Conservation (phyloP, 2,888 invertebrate species). For the Nomada fucata region DNA sequence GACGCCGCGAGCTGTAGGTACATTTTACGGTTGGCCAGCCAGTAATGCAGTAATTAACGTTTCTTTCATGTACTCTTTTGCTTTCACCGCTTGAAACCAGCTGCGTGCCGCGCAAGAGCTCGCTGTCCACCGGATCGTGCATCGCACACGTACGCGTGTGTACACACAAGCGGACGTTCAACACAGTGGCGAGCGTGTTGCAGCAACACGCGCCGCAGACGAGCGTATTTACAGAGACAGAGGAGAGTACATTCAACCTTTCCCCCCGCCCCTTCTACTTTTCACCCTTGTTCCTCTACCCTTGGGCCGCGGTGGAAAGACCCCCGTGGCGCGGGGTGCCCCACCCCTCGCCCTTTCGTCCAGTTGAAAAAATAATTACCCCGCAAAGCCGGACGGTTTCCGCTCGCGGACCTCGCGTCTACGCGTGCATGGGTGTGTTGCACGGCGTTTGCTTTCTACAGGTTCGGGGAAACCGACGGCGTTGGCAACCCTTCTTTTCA, state of each 20-base stretch:
- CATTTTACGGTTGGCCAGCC: constrained; percentile 75
- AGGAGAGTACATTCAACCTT: constrained; percentile 62
- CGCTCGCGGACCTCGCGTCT: constrained; percentile 38
- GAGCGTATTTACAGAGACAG: constrained; percentile 49
- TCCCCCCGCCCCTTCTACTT: constrained; percentile 46
- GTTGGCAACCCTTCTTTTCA: neutral
- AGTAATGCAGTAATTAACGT: constrained; percentile 79
- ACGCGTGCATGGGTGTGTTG: neutral
- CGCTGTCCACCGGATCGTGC: constrained; percentile 44
- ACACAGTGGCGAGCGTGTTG: neutral
- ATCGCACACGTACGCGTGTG: neutral
- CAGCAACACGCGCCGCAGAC: neutral
- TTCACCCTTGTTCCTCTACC: constrained; percentile 56
- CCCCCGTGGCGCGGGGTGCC: constrained; percentile 46
- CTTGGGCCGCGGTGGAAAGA: constrained; percentile 35
- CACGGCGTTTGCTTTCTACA: neutral
- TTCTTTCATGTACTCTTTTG: constrained; percentile 78
- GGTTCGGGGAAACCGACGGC: constrained; percentile 27
- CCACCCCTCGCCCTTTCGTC: constrained; percentile 47
- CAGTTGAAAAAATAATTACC: constrained; percentile 73
- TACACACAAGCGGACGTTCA: neutral
- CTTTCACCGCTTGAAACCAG: constrained; percentile 70
- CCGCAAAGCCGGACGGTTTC: constrained; percentile 63
- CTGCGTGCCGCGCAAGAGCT: constrained; percentile 58
- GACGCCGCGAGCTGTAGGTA: constrained; percentile 65